Base-by-base conservation (phyloP, 2,797 vertebrate genomes). In the Nyctalus aviator region DNA sequence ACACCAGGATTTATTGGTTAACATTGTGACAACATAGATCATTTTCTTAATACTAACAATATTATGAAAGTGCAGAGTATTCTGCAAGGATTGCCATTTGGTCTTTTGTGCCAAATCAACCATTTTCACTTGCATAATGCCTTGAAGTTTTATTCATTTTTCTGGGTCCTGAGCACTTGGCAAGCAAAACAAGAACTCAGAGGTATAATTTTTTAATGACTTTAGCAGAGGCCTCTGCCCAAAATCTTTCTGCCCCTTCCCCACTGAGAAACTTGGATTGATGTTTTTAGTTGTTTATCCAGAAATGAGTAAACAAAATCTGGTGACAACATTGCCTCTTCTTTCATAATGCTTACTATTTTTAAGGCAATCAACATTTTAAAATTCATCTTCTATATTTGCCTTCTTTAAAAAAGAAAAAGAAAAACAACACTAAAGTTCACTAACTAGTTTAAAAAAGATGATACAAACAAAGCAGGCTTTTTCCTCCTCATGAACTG, bases 371-470 rank as follows among this genome's bases (percentile, higher is more conserved):
- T 82, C 78, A 50, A 30, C 48, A 90, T 66, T 71, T 90, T 94
- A 41, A 77, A 96, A 84, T 92, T 95, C 59, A 55, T 0, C 1
- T 46, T 77, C 82, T 95, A 95, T 62, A 9, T 78, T 96, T 77
- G 41, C 94, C 84, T 88, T 44, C 79, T 96, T 66, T 37, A 82
- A 94, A 88, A 79, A 64, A n/a, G n/a, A n/a, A 64, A 86, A 77
- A 57, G 25, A 37, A 37, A 37, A 37, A 37, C n/a, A n/a, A 46
- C 75, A 84, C 21, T 66, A 78, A 95, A 93, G 48, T 88, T 88
- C 78, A 84, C 94, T 81, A 95, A 96, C 91, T 97, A 90, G 57
- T 71, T 91, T 86, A 83, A 94, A 95, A 93, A 97, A 88, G 86
- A 96, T 32, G 90, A 11, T 18, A 17, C 75, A 93, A 95, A 96